Evolutionary conservation across 2,888 invertebrate genomes (phyloP).

Genomic region (Euclidia mi): DNA sequence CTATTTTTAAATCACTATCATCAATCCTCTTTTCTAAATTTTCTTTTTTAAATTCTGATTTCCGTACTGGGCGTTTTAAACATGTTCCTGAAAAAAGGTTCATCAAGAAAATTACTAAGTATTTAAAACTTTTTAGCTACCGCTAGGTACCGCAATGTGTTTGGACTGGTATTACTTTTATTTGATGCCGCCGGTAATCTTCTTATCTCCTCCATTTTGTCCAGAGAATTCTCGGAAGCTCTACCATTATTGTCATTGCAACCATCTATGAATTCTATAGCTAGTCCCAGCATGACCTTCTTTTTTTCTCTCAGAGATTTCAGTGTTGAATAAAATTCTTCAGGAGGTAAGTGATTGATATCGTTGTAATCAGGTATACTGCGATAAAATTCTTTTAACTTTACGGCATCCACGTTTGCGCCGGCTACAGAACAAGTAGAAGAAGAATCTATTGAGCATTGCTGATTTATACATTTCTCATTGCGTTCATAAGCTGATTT

Average conservation of each 20-base stretch:
- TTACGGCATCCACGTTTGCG: constrained; percentile 86
- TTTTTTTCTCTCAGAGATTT: constrained; percentile 92
- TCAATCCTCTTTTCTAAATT: constrained; percentile 45
- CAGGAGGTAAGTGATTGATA: constrained; percentile 93
- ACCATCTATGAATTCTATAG: constrained; percentile 76
- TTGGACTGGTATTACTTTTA: no score
- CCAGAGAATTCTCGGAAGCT: constrained; percentile 47
- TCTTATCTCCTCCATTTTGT: constrained; percentile 48
- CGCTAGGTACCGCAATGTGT: no score
- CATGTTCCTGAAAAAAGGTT: constrained; percentile 52
- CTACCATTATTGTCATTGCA: constrained; percentile 59
- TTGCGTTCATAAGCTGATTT: constrained; percentile 92
- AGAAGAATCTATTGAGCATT: constrained; percentile 78
- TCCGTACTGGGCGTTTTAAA: constrained; percentile 60
- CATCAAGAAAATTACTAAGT: no score
- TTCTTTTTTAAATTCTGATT: constrained; percentile 33
- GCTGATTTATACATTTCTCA: constrained; percentile 72
- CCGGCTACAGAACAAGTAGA: constrained; percentile 72
- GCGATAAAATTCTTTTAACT: constrained; percentile 93
- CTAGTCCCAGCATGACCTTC: constrained; percentile 81
- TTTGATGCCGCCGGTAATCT: constrained; percentile 33
- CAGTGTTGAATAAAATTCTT: constrained; percentile 93
- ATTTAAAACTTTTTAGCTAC: no score
- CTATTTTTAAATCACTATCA: constrained; percentile 59
- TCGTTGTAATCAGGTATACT: constrained; percentile 95